phyloP scores from a whole-genome alignment of 2,113 vertebrate species.

The Isurus oxyrinchus region DNA sequence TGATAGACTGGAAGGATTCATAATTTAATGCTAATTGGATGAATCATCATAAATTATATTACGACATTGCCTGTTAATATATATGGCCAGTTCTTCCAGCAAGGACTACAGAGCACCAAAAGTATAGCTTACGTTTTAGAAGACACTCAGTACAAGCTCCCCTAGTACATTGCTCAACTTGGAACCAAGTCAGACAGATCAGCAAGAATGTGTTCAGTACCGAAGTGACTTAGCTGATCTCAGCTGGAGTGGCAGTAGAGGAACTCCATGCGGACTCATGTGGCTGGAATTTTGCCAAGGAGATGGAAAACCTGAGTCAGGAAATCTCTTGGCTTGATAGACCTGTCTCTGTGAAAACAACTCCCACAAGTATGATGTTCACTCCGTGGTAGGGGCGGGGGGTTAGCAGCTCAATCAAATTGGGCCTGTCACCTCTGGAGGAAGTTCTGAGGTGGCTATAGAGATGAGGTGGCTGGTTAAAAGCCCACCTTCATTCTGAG shows the following conservation, averaged over 20 bases:
- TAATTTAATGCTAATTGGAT: not conserved
- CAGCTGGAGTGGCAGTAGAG: not conserved
- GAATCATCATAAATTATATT: not conserved
- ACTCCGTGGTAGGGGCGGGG: too few relatives aligned
- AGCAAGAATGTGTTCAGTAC: not conserved
- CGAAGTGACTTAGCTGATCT: not conserved
- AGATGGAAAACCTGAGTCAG: not conserved
- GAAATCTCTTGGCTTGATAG: not conserved
- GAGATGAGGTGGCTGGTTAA: not conserved
- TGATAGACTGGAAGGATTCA: conserved; percentile 45
- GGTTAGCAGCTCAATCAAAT: too few relatives aligned
- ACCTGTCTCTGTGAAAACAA: not conserved
- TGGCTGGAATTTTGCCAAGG: not conserved
- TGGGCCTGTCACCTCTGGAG: not conserved
- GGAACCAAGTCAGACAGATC: not conserved
- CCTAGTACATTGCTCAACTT: not conserved
- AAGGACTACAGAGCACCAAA: not conserved
- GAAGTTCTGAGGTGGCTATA: not conserved
- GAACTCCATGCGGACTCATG: not conserved
- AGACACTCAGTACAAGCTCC: not conserved
- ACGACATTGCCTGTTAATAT: not conserved
- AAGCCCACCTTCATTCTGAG: not conserved
- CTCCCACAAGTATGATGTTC: not conserved
- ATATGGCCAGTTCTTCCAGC: not conserved
- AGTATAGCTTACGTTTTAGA: not conserved